phyloP scores from a whole-genome alignment of 2,888 invertebrate species.

The Platycheirus rosarum region DNA sequence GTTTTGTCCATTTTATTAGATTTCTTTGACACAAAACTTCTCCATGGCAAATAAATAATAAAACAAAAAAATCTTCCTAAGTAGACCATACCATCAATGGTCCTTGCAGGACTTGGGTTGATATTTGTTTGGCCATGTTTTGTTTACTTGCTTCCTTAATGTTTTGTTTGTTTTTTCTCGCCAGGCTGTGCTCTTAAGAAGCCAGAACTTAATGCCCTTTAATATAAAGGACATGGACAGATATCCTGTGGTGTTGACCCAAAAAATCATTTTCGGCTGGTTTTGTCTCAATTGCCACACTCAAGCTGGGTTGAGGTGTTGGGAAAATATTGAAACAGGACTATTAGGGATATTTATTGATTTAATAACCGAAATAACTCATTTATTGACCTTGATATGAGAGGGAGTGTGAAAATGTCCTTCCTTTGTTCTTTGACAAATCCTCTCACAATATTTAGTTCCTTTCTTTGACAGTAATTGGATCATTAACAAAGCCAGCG shows the following conservation, averaged over 20 bases:
- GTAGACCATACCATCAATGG: background rate
- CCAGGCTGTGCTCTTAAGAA: background rate
- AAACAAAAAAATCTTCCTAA: background rate
- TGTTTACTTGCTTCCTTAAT: background rate
- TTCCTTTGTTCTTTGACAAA: too few species aligned
- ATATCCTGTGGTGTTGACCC: background rate
- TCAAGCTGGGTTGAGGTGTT: background rate
- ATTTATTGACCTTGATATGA: too few species aligned
- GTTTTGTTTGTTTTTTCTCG: background rate
- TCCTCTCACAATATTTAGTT: background rate
- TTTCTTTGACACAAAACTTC: background rate
- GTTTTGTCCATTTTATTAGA: constrained; percentile 1
- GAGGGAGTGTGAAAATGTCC: too few species aligned
- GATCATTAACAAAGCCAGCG: constrained; percentile 4
- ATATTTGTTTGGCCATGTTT: constrained; percentile 11
- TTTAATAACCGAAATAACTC: too few species aligned
- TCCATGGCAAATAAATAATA: background rate
- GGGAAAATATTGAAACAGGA: background rate
- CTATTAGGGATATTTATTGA: background rate
- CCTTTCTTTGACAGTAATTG: constrained; percentile 1
- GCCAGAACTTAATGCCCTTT: background rate
- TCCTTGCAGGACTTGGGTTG: background rate
- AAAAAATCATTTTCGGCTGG: constrained; percentile 5
- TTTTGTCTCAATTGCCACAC: background rate
- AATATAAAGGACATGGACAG: background rate